A percentile compares a stretch with the other conserved stretches of the same genome.
These are phyloP conservation scores for Syrphus vitripennis DNA, from an alignment of 2,888 invertebrate genomes.

Conservation along the genomic window DNA sequence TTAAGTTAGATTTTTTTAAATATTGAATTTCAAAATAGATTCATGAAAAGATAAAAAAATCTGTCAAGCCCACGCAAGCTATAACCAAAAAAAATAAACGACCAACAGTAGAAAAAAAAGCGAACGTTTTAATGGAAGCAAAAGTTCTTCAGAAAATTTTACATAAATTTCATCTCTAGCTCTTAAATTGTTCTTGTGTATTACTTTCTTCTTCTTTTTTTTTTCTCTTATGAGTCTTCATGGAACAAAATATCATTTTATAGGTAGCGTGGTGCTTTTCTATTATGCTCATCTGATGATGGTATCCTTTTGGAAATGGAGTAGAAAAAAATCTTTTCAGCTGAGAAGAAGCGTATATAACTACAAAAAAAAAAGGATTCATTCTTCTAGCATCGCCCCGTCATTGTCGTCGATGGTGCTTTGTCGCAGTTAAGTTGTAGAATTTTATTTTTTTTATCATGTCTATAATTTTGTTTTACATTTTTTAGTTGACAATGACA, in stretches of 20 bases:
- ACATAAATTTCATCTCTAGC: conserved; percentile 2
- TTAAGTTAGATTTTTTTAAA: not conserved
- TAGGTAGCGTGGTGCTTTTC: not conserved
- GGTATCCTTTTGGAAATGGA: not conserved
- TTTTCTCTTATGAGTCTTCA: too few relatives aligned
- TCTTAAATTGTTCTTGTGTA: not conserved
- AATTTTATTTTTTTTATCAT: not conserved
- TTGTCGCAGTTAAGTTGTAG: not conserved
- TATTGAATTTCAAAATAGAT: not conserved
- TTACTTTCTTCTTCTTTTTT: not conserved
- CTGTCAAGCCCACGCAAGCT: not conserved
- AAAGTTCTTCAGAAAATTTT: not conserved
- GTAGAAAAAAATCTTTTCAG: conserved; percentile 15
- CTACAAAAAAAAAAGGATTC: not conserved
- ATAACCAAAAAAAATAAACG: not conserved
- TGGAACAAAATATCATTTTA: not conserved
- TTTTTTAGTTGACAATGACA: conserved; percentile 41
- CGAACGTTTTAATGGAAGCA: not conserved
- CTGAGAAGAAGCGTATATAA: not conserved
- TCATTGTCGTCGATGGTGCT: not conserved
- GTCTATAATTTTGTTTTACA: not conserved
- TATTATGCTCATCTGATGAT: conserved; percentile 15
- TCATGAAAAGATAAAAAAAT: not conserved
- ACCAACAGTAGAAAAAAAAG: not conserved
- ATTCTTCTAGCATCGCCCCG: not conserved